Conservation (phyloP, 2,113 vertebrate species). For the Myotis yumanensis region DNA sequence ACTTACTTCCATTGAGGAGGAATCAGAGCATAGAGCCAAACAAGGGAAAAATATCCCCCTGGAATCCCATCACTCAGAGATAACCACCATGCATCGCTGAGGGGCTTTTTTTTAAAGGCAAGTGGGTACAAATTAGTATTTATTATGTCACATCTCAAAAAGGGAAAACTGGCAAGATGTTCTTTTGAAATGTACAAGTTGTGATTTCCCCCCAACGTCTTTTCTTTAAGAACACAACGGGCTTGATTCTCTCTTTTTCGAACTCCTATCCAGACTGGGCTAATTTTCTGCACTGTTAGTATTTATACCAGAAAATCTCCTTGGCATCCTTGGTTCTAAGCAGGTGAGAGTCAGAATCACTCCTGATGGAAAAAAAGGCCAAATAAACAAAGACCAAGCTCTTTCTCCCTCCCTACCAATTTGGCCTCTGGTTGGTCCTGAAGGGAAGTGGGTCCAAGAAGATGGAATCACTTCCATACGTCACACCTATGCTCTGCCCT, state of each 20-base stretch:
- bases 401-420: not conserved
- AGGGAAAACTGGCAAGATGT: not conserved
- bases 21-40: not conserved
- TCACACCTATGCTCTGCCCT: not conserved
- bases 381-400: not conserved
- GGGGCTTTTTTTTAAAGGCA: not conserved
- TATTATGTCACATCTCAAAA: not conserved
- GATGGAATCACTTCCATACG: not conserved
- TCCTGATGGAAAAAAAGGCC: not conserved
- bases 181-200: conserved; percentile 16
- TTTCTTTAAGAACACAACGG: conserved; percentile 46
- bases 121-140: not conserved
- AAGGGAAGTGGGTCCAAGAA: not conserved
- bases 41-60: not conserved
- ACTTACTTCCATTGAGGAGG: not conserved
- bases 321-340: not conserved
- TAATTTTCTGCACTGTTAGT: conserved; percentile 27
- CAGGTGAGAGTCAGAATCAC: conserved; percentile 9
- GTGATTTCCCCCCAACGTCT: not conserved
- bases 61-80: not conserved
- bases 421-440: not conserved
- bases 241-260: not conserved
- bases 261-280: not conserved
- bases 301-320: conserved; percentile 16
- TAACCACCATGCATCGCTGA: not conserved